Evolutionary conservation across 2,888 invertebrate genomes (phyloP).

Genomic region (Parnassius apollo): DNA sequence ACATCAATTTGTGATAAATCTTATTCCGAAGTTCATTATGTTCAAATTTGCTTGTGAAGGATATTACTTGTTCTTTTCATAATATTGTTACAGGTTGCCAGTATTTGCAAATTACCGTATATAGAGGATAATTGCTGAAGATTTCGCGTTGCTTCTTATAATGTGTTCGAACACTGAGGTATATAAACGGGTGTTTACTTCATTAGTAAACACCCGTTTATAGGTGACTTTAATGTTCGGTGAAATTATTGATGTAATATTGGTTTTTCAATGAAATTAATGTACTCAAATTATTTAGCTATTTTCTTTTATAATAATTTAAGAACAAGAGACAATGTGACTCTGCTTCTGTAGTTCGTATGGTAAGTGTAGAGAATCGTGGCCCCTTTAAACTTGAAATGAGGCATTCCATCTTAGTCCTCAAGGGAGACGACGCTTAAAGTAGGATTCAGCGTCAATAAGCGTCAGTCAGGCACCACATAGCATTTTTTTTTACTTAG

Average conservation of each 20-base stretch:
- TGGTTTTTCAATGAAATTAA: not conserved
- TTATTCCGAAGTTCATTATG: slow-evolving; percentile 11
- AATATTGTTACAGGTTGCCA: slow-evolving; percentile 24
- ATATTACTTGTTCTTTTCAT: slow-evolving; percentile 6
- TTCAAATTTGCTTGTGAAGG: slow-evolving; percentile 23
- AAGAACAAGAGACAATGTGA: too few species aligned
- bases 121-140: slow-evolving; percentile 16
- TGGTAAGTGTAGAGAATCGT: too few species aligned
- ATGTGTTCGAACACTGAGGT: slow-evolving; percentile 56
- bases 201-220: slow-evolving; percentile 28
- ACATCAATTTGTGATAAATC: slow-evolving; percentile 10
- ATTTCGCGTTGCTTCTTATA: slow-evolving; percentile 30
- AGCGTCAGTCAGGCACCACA: too few species aligned
- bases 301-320: too few species aligned
- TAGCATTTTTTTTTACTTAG: too few species aligned
- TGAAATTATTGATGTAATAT: slow-evolving; percentile 5
- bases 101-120: slow-evolving; percentile 31
- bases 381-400: too few species aligned
- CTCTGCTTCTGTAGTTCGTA: too few species aligned
- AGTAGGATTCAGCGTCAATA: too few species aligned
- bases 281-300: not conserved
- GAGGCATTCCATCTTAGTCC: too few species aligned
- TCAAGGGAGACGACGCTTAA: too few species aligned
- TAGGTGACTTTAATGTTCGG: slow-evolving; percentile 19
- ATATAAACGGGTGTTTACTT: too few species aligned